phyloP scores from a whole-genome alignment of 2,797 vertebrate species.

The Pteropus rufus region DNA sequence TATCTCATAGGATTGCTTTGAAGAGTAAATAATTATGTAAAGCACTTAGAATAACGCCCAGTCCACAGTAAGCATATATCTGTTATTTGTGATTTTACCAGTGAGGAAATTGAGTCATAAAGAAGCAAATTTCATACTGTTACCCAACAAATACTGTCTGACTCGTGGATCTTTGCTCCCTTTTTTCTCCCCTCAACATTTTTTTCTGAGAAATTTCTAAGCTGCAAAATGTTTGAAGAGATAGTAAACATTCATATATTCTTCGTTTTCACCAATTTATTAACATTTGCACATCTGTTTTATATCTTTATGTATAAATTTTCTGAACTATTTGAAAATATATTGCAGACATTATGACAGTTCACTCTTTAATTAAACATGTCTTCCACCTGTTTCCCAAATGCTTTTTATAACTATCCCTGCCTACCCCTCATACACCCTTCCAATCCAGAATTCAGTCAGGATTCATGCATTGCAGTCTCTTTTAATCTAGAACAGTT shows the following conservation, averaged over 20 bases:
- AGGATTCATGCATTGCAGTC: background rate
- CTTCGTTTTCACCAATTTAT: background rate
- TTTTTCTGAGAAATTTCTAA: background rate
- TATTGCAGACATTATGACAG: background rate
- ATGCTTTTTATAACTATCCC: background rate
- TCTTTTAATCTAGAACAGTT: background rate
- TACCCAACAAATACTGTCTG: background rate
- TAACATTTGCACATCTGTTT: slow-evolving; percentile 13
- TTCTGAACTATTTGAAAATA: slow-evolving; percentile 27
- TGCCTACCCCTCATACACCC: background rate
- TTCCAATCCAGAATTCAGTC: background rate
- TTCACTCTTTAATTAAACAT: background rate
- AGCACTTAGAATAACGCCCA: background rate
- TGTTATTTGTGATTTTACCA: slow-evolving; percentile 20
- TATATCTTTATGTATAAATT: background rate
- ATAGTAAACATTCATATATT: background rate
- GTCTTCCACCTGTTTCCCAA: background rate
- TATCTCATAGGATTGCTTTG: background rate
- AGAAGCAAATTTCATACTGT: background rate
- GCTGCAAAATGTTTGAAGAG: background rate
- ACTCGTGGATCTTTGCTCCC: background rate
- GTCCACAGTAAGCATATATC: background rate
- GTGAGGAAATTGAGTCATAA: background rate
- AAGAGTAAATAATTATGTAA: background rate
- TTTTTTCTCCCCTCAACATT: background rate